Conservation (phyloP, 23 tunicate species). For the Ciona savignyi region DNA sequence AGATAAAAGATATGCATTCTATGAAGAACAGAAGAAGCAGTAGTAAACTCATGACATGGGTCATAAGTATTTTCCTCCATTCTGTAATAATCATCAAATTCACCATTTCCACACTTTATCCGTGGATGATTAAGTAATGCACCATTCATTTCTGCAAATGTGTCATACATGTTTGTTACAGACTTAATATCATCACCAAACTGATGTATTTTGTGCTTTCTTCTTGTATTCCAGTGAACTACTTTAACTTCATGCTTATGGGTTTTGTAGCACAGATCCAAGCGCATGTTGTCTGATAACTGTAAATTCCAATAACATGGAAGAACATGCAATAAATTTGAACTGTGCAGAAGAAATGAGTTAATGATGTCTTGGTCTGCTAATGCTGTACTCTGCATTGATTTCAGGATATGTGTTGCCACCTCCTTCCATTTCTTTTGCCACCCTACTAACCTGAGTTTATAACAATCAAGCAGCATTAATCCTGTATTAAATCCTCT, state of each 20-base stretch:
- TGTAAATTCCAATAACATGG: constrained; percentile 82
- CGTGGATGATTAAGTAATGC: constrained; percentile 15
- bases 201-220: not conserved
- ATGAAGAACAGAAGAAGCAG: constrained; percentile 14
- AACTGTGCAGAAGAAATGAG: constrained; percentile 23
- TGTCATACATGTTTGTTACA: constrained; percentile 11
- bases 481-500: constrained; percentile 78
- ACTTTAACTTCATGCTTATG: constrained; percentile 22
- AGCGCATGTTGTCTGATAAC: constrained; percentile 26
- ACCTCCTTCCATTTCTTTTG: constrained; percentile 29
- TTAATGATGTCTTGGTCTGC: constrained; percentile 92
- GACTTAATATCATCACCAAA: not conserved
- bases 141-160: constrained; percentile 42
- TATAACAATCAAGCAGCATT: constrained; percentile 35
- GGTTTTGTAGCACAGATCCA: constrained; percentile 32
- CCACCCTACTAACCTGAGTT: constrained; percentile 36
- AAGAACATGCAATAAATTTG: constrained; percentile 24
- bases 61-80: constrained; percentile 15
- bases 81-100: not conserved
- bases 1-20: constrained; percentile 62
- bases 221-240: constrained; percentile 52
- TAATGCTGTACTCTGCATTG: constrained; percentile 5
- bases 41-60: constrained; percentile 32
- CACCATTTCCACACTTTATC: not conserved
- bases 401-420: constrained; percentile 14